phyloP scores from a whole-genome alignment of 2,113 vertebrate genomes.

The Megaleporinus macrocephalus region DNA sequence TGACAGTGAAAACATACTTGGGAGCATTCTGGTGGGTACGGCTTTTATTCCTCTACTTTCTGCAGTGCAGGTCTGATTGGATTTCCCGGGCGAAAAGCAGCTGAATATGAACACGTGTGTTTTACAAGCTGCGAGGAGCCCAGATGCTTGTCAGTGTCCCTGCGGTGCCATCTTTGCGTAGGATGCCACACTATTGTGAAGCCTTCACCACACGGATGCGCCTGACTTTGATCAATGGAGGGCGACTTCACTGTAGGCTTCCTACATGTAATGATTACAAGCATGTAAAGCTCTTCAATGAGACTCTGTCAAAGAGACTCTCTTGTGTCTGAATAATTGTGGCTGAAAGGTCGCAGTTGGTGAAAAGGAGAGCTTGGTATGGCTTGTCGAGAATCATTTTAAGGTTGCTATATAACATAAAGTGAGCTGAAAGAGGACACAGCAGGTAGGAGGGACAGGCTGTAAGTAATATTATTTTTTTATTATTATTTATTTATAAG shows the following conservation, averaged over 20 bases:
- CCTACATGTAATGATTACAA: conserved; percentile 19
- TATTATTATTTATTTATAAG: background rate
- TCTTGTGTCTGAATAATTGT: conserved; percentile 1
- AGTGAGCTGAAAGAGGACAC: conserved; percentile 17
- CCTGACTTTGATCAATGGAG: conserved; percentile 43
- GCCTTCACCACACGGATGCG: conserved; percentile 33
- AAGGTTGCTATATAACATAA: conserved; percentile 15
- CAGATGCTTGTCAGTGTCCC: conserved; percentile 26
- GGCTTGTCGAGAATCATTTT: background rate
- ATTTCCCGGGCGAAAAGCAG: conserved; percentile 32
- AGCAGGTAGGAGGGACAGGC: conserved; percentile 4
- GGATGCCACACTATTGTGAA: conserved; percentile 44
- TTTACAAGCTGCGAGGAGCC: conserved; percentile 39
- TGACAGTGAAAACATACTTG: conserved; percentile 52
- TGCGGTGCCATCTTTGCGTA: conserved; percentile 27
- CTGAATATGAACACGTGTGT: conserved; percentile 43
- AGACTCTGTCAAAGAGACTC: background rate
- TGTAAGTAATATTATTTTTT: conserved; percentile 32
- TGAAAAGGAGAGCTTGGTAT: background rate
- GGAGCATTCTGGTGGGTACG: conserved; percentile 30
- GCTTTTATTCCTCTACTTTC: conserved; percentile 33
- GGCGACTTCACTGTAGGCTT: conserved; percentile 12
- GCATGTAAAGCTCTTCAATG: conserved; percentile 1
- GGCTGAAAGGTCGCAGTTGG: background rate
- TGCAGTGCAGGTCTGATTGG: conserved; percentile 34